phyloP scores from a whole-genome alignment of 1,140 invertebrate genomes.

The Drosophila dunni region DNA sequence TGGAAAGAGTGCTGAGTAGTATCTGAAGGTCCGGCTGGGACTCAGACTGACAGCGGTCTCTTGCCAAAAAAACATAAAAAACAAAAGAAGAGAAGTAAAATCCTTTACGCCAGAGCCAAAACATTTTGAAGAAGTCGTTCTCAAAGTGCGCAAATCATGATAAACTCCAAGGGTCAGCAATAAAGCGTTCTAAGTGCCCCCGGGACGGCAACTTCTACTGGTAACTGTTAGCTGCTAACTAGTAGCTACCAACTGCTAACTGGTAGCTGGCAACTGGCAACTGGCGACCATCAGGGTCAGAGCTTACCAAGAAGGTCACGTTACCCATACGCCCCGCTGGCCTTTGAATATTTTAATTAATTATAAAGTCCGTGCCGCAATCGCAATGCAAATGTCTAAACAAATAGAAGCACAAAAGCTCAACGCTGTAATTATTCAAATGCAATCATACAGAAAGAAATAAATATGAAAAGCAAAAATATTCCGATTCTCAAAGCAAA shows the following conservation, averaged over 20 bases:
- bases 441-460: constrained; percentile 41
- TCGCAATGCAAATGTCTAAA: constrained; percentile 35
- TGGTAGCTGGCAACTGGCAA: not conserved
- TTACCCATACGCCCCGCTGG: constrained; percentile 49
- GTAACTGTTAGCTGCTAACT: not conserved
- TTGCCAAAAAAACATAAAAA: not conserved
- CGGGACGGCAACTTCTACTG: constrained; percentile 10
- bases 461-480: constrained; percentile 31
- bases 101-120: constrained; percentile 29
- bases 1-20: not conserved
- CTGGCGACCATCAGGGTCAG: constrained; percentile 12
- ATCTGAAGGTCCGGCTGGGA: constrained; percentile 20
- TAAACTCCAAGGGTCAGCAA: constrained; percentile 59
- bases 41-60: constrained; percentile 21
- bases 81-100: not conserved
- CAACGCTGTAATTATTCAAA: constrained; percentile 57
- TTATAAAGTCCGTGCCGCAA: constrained; percentile 47
- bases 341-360: constrained; percentile 79
- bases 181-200: constrained; percentile 37
- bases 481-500: constrained; percentile 28
- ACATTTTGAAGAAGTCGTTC: constrained; percentile 27
- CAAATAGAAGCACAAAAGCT: constrained; percentile 38
- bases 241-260: too few species aligned
- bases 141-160: constrained; percentile 41
- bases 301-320: constrained; percentile 9